Evolutionary conservation across 2,888 invertebrate species (phyloP).

Genomic region (Iselma pallidipennis): DNA sequence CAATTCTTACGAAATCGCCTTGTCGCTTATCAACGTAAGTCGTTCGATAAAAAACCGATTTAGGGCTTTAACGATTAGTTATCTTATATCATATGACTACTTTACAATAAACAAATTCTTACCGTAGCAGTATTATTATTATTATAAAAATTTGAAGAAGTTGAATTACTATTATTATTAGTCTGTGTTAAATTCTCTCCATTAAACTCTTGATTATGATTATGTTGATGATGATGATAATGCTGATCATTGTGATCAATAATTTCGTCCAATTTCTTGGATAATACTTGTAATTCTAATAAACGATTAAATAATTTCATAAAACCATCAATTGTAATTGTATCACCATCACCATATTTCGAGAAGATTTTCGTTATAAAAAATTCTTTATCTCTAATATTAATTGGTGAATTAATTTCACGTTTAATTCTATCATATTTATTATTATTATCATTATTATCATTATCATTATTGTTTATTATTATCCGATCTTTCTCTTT

Average conservation of each 20-base stretch:
- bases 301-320: conserved; percentile 64
- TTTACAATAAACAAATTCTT: too few species aligned
- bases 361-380: conserved; percentile 71
- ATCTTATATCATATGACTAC: too few species aligned
- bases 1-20: too few species aligned
- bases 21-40: too few species aligned
- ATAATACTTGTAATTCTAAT: conserved; percentile 26
- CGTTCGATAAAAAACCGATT: too few species aligned
- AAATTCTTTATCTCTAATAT: conserved; percentile 41
- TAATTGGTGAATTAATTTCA: conserved; percentile 14
- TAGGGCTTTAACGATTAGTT: too few species aligned
- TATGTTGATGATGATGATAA: not conserved
- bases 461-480: conserved; percentile 13
- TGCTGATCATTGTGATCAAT: conserved; percentile 9
- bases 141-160: conserved; percentile 11
- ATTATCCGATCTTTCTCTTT: conserved; percentile 30
- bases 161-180: conserved; percentile 1
- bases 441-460: conserved; percentile 22
- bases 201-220: not conserved
- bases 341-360: conserved; percentile 67
- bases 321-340: conserved; percentile 71
- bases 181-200: conserved; percentile 1
- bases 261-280: conserved; percentile 18
- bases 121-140: not conserved
- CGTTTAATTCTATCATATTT: conserved; percentile 31